A percentile compares a stretch with the other conserved stretches of the same genome.
phyloP scores from a whole-genome alignment of 2,888 invertebrate species.

The Aleiodes leptofemur region DNA sequence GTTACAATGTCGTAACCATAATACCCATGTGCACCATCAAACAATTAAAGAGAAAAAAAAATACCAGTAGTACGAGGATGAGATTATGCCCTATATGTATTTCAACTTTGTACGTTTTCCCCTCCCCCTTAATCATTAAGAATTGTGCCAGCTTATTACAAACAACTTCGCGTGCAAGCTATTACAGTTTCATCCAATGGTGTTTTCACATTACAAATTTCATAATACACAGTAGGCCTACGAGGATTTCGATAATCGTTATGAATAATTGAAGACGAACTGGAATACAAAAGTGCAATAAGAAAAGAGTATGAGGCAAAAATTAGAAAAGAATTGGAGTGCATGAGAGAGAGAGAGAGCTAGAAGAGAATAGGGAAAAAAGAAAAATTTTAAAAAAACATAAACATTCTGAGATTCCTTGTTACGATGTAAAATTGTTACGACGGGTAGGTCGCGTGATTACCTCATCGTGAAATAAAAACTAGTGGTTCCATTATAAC shows the following conservation, averaged over 20 bases:
- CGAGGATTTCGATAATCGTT: constrained; percentile 25
- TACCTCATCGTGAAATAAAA: constrained; percentile 50
- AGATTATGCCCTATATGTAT: constrained; percentile 31
- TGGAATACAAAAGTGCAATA: not conserved
- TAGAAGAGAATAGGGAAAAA: constrained; percentile 22
- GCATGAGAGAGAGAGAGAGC: not conserved
- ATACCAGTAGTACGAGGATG: constrained; percentile 10
- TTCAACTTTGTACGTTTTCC: not conserved
- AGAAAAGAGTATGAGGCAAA: constrained; percentile 28
- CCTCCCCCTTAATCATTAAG: constrained; percentile 7
- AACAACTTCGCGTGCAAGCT: constrained; percentile 39
- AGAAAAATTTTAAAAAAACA: constrained; percentile 28
- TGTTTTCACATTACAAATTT: constrained; percentile 40
- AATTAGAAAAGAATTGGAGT: constrained; percentile 22
- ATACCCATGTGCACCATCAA: not conserved
- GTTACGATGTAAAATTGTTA: constrained; percentile 45
- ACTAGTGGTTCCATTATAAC: constrained; percentile 54
- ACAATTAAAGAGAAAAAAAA: constrained; percentile 29
- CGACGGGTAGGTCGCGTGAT: constrained; percentile 48
- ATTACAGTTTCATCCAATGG: constrained; percentile 15
- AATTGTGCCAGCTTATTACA: constrained; percentile 3
- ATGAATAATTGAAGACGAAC: constrained; percentile 45
- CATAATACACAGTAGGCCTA: constrained; percentile 22
- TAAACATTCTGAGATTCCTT: constrained; percentile 41
- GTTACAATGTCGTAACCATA: constrained; percentile 32